A percentile compares a stretch with the other conserved stretches of the same genome.
Conservation (phyloP, 2,113 vertebrate species). For the Chelonoidis abingdonii region DNA sequence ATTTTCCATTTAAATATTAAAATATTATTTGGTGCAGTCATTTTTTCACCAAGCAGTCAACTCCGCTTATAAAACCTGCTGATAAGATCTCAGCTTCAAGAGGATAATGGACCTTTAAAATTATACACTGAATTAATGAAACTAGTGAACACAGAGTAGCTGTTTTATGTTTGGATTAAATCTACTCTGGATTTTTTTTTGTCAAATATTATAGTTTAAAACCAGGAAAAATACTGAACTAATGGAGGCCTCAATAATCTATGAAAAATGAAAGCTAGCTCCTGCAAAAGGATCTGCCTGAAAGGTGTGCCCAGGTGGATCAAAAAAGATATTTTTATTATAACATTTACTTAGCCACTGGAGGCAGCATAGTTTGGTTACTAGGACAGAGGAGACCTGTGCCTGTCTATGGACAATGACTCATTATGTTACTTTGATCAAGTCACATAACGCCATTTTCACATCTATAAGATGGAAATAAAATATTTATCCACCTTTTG, state of each 20-base stretch:
- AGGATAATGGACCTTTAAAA: conserved; percentile 28
- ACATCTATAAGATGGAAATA: background rate
- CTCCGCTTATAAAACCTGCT: conserved; percentile 48
- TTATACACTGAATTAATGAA: background rate
- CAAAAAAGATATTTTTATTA: background rate
- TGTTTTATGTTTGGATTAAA: background rate
- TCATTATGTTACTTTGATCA: background rate
- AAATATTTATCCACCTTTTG: background rate
- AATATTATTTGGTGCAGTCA: background rate
- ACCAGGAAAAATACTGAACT: background rate
- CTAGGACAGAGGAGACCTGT: background rate
- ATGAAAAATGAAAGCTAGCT: background rate
- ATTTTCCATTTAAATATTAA: background rate
- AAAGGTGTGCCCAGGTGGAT: background rate
- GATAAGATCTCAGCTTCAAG: conserved; percentile 28
- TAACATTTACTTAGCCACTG: background rate
- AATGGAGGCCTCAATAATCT: background rate
- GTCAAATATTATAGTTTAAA: background rate
- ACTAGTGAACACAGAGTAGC: background rate
- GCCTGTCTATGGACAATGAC: background rate
- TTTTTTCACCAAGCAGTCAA: background rate
- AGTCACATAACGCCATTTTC: background rate
- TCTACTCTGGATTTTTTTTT: background rate
- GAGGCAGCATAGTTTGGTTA: background rate
- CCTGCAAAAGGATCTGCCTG: background rate